Percentiles rank a stretch among this genome's conserved stretches.
Evolutionary conservation across 2,113 vertebrate species (phyloP).

Genomic region (Aspiorhynchus laticeps): DNA sequence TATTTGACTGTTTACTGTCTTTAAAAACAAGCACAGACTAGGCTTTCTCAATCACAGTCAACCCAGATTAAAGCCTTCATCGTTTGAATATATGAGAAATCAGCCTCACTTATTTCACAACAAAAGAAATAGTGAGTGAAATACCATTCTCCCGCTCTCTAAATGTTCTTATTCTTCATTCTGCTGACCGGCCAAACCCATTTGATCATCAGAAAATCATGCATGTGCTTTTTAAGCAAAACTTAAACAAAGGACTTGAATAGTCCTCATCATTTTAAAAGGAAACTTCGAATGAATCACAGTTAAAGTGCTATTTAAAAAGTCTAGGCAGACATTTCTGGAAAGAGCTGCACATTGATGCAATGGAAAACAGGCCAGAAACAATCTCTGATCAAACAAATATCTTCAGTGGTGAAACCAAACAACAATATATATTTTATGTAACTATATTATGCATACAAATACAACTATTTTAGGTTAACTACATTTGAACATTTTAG

Average conservation of each 20-base stretch:
- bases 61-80: not conserved
- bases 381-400: not conserved
- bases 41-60: not conserved
- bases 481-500: not conserved
- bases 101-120: constrained; percentile 43
- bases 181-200: constrained; percentile 28
- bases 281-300: constrained; percentile 7
- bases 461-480: not conserved
- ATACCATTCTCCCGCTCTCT: not conserved
- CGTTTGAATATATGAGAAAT: constrained; percentile 4
- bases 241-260: constrained; percentile 41
- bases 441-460: not conserved
- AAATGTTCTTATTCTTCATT: constrained; percentile 11
- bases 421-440: not conserved
- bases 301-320: constrained; percentile 12
- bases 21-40: not conserved
- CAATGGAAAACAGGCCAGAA: not conserved
- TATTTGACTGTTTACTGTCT: not conserved
- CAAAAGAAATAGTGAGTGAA: constrained; percentile 18
- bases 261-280: constrained; percentile 27
- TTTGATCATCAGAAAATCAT: constrained; percentile 24
- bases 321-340: not conserved
- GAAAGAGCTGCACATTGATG: not conserved
- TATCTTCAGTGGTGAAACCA: not conserved
- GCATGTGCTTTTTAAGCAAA: constrained; percentile 34